phyloP scores from a whole-genome alignment of 2,113 vertebrate species.

The Nansenia antarctica region DNA sequence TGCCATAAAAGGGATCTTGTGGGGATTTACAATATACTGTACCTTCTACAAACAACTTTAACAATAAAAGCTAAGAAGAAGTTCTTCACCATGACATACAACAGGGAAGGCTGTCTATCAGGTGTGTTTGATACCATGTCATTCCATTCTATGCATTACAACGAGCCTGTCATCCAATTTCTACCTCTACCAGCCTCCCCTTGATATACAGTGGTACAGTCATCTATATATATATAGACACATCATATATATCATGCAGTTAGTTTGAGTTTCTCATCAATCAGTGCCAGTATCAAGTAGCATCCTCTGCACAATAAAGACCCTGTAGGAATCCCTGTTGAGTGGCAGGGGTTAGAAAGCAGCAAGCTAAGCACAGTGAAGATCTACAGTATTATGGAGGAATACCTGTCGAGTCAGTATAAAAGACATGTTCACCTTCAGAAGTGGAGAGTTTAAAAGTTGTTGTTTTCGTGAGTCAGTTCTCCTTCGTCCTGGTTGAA shows the following conservation, averaged over 20 bases:
- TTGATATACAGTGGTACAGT: no score
- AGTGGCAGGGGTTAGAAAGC: conserved; percentile 6
- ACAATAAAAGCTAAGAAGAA: no score
- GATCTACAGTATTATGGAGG: conserved; percentile 41
- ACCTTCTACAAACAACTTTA: background rate
- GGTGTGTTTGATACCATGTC: no score
- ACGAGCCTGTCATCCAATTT: no score
- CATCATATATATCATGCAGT: conserved; percentile 40
- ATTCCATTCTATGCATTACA: no score
- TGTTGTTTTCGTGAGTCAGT: conserved; percentile 12
- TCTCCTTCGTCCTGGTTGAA: conserved; percentile 25
- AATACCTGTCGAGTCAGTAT: conserved; percentile 66
- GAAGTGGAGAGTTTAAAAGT: conserved; percentile 29
- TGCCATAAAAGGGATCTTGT: no score
- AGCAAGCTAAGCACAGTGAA: background rate
- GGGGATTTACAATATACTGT: background rate
- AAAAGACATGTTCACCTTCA: conserved; percentile 77
- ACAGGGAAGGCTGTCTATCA: no score
- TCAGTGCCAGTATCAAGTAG: conserved; percentile 32
- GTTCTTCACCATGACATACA: no score
- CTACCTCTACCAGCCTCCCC: no score
- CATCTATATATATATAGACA: background rate
- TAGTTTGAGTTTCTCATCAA: conserved; percentile 43
- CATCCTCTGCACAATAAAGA: conserved; percentile 37
- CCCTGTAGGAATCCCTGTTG: conserved; percentile 58